phyloP scores from a whole-genome alignment of 2,888 invertebrate species.

The Lasioglossum marginatum region DNA sequence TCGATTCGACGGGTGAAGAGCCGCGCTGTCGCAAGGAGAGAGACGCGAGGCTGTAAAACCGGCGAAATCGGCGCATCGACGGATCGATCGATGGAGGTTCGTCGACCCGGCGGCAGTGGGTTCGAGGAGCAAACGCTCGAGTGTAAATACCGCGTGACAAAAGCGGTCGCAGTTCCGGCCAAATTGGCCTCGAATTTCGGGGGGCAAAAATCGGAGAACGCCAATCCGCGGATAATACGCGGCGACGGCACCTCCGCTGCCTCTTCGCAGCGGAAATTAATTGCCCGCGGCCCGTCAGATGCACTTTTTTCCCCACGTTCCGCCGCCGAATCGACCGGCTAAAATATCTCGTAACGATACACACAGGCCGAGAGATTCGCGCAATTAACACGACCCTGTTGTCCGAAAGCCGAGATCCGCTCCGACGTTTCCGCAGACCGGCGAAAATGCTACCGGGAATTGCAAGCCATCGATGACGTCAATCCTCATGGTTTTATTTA shows the following conservation, averaged over 20 bases:
- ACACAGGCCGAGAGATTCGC: constrained; percentile 22
- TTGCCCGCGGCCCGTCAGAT: constrained; percentile 59
- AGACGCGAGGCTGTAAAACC: not conserved
- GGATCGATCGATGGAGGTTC: not conserved
- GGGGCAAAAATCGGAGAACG: constrained; percentile 15
- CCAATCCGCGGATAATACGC: constrained; percentile 28
- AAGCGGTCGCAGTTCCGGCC: constrained; percentile 22
- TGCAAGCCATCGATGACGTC: constrained; percentile 33
- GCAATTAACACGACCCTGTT: constrained; percentile 55
- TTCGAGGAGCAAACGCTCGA: constrained; percentile 32
- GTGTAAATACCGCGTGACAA: constrained; percentile 50
- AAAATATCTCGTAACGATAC: constrained; percentile 62
- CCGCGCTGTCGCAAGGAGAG: not conserved
- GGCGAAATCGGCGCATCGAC: not conserved
- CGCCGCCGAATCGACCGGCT: constrained; percentile 42
- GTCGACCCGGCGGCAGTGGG: not conserved
- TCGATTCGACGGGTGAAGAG: not conserved
- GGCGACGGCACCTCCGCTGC: constrained; percentile 9
- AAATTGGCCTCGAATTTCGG: constrained; percentile 60
- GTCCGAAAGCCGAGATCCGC: not conserved
- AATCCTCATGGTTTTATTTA: not conserved
- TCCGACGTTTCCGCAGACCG: not conserved
- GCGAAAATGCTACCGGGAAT: not conserved
- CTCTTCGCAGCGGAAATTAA: constrained; percentile 59
- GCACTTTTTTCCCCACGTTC: constrained; percentile 48